Evolutionary conservation across 2,797 vertebrate species (phyloP).

Genomic region (Otus scops): DNA sequence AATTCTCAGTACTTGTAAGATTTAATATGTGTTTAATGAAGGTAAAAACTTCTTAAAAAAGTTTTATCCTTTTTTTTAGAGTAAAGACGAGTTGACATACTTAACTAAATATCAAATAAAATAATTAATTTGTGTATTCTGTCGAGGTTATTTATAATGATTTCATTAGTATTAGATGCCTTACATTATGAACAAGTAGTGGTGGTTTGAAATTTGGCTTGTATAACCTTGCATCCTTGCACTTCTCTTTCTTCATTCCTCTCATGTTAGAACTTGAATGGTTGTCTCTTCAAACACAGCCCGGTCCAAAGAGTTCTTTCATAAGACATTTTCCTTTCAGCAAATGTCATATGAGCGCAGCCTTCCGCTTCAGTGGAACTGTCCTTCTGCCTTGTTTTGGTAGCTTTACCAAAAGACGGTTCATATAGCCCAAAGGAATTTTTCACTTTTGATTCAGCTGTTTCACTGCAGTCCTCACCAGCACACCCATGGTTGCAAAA

Average conservation of each 20-base stretch:
- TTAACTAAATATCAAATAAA: neutral
- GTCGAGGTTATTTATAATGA: neutral
- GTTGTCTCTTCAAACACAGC: neutral
- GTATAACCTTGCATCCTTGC: neutral
- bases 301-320: slow-evolving; percentile 68
- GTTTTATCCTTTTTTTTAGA: neutral
- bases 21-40: neutral
- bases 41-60: neutral
- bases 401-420: slow-evolving; percentile 46
- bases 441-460: neutral
- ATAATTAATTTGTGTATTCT: neutral
- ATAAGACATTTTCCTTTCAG: slow-evolving; percentile 42
- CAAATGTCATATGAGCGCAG: neutral
- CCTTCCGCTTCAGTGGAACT: neutral
- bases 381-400: neutral
- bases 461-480: neutral
- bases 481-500: neutral
- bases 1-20: neutral
- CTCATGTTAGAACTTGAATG: neutral
- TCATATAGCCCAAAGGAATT: neutral
- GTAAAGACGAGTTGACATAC: neutral
- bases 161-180: neutral
- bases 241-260: neutral
- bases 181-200: neutral
- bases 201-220: neutral